phyloP scores from a whole-genome alignment of 1,140 invertebrate species.

The Coelopa frigida region DNA sequence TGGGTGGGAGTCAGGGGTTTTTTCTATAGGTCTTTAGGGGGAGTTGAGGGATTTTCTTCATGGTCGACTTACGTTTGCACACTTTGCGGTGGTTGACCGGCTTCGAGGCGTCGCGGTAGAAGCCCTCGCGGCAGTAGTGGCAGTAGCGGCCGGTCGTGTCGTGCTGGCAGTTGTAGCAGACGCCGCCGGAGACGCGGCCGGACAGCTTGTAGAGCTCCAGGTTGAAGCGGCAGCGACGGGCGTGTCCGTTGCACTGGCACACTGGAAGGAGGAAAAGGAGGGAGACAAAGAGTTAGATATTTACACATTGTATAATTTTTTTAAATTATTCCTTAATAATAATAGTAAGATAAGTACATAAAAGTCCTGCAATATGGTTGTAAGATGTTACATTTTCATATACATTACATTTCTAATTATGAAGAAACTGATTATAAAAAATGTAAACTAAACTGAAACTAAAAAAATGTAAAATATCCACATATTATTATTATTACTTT shows the following conservation, averaged over 20 bases:
- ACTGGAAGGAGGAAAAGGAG: slow-evolving; percentile 56
- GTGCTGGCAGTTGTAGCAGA: slow-evolving; percentile 86
- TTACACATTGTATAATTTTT: too few relatives aligned
- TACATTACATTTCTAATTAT: too few relatives aligned
- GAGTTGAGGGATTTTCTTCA: not conserved
- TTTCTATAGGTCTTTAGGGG: not conserved
- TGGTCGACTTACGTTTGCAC: slow-evolving; percentile 88
- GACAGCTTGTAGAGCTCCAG: slow-evolving; percentile 91
- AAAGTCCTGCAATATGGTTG: too few relatives aligned
- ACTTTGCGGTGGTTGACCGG: slow-evolving; percentile 84
- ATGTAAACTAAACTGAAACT: too few relatives aligned
- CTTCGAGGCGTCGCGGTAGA: slow-evolving; percentile 77
- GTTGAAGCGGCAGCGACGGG: slow-evolving; percentile 86
- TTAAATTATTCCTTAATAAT: too few relatives aligned
- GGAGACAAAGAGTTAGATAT: slow-evolving; percentile 5
- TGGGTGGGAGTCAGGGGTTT: not conserved
- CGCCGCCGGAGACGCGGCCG: slow-evolving; percentile 80
- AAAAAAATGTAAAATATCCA: too few relatives aligned
- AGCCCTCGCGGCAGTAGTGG: slow-evolving; percentile 90
- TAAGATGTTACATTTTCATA: too few relatives aligned
- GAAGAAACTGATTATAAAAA: too few relatives aligned
- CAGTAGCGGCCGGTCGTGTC: slow-evolving; percentile 87
- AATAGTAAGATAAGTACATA: too few relatives aligned
- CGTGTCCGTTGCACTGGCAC: slow-evolving; percentile 91
- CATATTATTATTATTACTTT: too few relatives aligned